Evolutionary conservation across 2,888 invertebrate genomes (phyloP), one percentile per base, ranked within the genome.

Genomic region (Drosophila mettleri): DNA sequence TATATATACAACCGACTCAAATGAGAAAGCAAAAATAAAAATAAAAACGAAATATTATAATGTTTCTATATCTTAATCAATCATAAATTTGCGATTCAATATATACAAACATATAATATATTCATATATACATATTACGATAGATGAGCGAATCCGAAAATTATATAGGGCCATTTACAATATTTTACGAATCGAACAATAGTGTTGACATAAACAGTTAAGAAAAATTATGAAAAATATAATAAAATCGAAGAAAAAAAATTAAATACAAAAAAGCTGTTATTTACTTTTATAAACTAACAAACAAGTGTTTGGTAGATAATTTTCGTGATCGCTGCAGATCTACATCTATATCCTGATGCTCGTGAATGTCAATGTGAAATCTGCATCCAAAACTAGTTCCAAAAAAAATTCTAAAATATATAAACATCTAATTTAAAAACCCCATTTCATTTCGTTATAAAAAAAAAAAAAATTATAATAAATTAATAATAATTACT

Each of bases 51-150:
- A 75, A 71, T 63, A 76, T 62, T 70, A 77, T 70, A 83, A 77
- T 73, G 74, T 72, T 80, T 86, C 88, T 83, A 79, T 69, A 85
- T 65, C 73, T 74, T 80, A 80, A 78, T 78, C 82, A 83, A 87
- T 74, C 87, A 83, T 85, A 78, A 73, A 81, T 78, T 83, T 83
- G 78, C 73, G 85, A 87, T 76, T 78, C 69, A 75, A 77, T 74
- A 82, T 80, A 82, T 71, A 76, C 67, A 72, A 65, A 72, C 57
- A 72, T 68, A 75, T 75, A 78, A 86, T 66, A 76, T 63, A 70
- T 63, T 80, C 67, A 83, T 54, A 74, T 71, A 52, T 52, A 71
- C 43, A 77, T 71, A 78, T 82, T 74, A 70, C 66, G 84, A 77
- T 80, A 83, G 78, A 71, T 74, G 69, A 71, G 58, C 61, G 58